Evolutionary conservation across 2,888 invertebrate genomes (phyloP), one percentile per base, ranked within the genome.

Genomic region (Drosophila yooni): DNA sequence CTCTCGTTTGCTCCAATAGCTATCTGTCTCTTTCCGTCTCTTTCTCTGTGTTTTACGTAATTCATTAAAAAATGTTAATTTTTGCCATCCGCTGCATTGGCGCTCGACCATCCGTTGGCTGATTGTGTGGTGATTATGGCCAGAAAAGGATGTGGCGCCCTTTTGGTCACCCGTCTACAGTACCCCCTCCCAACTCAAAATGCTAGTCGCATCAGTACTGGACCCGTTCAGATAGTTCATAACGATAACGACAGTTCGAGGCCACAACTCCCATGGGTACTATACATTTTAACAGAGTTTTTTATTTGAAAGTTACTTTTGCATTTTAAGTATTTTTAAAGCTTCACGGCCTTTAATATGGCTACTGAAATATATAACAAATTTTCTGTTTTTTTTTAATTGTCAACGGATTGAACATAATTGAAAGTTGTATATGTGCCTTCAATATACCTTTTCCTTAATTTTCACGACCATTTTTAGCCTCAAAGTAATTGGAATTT

Each of bases 1-100:
- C 51, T 58, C 40, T 27, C 18, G 48, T 34, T 52, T 46, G 33
- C 43, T 62, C 46, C 50, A 27, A 18, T 7, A 18, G 50, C 10
- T 10, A 18, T 40, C 53, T 64, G 25, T 8, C 46, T 56, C n/a
- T 38, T 53, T 59, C 29, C 43, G 38, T 34, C 21, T 31, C n/a
- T 13, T 8, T 34, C 48, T 18, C 36, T 33, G 82, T 64, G 65
- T 58, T 74, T 69, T 72, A 71, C 69, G 90, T 79, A 85, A 87
- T 87, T 87, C 86, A 89, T 87, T 89, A 89, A 86, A 89, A 86
- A 85, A 86, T 83, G 85, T 86, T 86, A 87, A 86, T 84, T 86
- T 89, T 74, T 72, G 80, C 85, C 89, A 86, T 86, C 85, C 85
- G 85, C 79, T 71, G 81, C 81, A 81, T 75, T 81, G 82, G 75